These are phyloP conservation scores for Pristiophorus japonicus DNA, from an alignment of 2,113 vertebrate species.

Conservation along the genomic window DNA sequence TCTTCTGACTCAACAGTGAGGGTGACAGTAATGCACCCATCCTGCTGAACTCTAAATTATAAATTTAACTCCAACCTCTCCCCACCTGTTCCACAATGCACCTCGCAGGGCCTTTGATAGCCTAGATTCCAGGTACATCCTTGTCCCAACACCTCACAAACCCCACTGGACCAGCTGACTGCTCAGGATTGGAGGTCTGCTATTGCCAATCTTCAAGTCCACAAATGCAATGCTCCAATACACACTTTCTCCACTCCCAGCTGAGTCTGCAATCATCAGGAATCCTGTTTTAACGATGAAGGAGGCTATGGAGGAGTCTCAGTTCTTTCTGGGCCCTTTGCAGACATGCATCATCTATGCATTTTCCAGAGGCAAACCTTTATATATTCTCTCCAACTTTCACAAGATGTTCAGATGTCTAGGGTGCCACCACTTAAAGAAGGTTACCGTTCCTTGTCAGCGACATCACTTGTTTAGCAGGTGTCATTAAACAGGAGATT, in stretches of 20 bases:
- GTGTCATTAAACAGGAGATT: too few species aligned
- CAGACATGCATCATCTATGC: not conserved
- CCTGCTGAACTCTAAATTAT: not conserved
- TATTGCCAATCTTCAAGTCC: not conserved
- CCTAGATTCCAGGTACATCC: not conserved
- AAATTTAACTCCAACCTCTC: not conserved
- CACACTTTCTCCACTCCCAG: not conserved
- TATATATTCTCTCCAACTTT: too few species aligned
- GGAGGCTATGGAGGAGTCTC: too few species aligned
- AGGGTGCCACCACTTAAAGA: too few species aligned
- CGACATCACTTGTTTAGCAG: too few species aligned
- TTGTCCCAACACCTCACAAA: not conserved
- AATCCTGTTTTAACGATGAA: not conserved
- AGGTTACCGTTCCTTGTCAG: too few species aligned
- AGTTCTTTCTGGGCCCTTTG: not conserved
- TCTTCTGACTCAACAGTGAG: not conserved
- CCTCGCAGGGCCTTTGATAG: not conserved
- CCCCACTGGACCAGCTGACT: not conserved
- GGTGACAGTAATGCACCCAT: not conserved
- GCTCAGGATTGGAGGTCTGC: not conserved
- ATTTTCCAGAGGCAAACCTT: too few species aligned
- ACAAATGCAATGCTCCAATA: not conserved
- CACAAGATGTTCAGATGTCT: too few species aligned
- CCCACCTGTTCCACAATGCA: not conserved
- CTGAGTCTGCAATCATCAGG: not conserved